phyloP scores from a whole-genome alignment of 2,888 invertebrate species.

The Melinaea marsaeus region DNA sequence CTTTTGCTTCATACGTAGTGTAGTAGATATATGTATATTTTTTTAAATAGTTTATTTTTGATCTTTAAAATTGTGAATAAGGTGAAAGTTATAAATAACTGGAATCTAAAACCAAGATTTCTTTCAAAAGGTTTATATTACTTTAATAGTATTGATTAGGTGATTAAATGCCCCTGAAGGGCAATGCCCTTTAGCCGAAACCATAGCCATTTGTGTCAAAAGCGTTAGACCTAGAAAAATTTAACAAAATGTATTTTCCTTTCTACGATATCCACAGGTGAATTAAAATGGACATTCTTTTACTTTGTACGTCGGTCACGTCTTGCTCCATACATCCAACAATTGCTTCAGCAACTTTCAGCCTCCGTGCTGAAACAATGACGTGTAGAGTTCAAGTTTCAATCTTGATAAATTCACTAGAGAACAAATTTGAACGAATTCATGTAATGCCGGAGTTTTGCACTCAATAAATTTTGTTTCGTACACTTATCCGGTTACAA shows the following conservation, averaged over 20 bases:
- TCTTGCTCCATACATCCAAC: background rate
- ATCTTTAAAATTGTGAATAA: too few species aligned
- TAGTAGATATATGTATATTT: too few species aligned
- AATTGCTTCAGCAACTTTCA: background rate
- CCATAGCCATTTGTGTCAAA: slow-evolving; percentile 2
- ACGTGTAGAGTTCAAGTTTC: slow-evolving; percentile 19
- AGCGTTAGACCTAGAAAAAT: slow-evolving; percentile 1
- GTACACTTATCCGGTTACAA: slow-evolving; percentile 27
- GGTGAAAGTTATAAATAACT: too few species aligned
- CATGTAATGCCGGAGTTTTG: slow-evolving; percentile 26
- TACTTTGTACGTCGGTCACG: background rate
- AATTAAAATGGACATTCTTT: background rate
- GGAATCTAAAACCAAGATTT: too few species aligned
- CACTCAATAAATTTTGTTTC: slow-evolving; percentile 33
- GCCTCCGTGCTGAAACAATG: slow-evolving; percentile 17
- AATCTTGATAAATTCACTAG: slow-evolving; percentile 19
- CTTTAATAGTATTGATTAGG: background rate
- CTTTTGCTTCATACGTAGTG: too few species aligned
- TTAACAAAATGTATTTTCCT: background rate
- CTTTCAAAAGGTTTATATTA: too few species aligned
- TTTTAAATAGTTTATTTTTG: too few species aligned
- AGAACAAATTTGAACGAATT: slow-evolving; percentile 22
- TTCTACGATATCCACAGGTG: slow-evolving; percentile 2
- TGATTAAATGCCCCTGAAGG: background rate
- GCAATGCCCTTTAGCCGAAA: slow-evolving; percentile 1